phyloP scores from a whole-genome alignment of 2,797 vertebrate species.

The Myotis vivesi region DNA sequence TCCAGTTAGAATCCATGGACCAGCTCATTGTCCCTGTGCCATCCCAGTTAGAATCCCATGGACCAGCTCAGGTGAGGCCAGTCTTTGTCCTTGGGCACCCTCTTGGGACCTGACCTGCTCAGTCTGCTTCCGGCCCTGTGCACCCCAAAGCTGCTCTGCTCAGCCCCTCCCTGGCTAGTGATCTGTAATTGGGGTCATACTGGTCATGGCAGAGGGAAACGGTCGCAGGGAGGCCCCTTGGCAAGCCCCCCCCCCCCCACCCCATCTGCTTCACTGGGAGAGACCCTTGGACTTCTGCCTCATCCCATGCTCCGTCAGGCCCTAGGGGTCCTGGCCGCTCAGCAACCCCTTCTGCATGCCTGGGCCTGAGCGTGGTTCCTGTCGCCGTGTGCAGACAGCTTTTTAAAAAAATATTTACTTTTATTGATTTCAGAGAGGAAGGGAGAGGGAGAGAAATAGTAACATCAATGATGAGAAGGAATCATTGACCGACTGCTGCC shows the following conservation, averaged over 20 bases:
- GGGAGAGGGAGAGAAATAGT: too few species aligned
- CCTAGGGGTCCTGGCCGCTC: background rate
- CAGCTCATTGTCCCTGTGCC: too few species aligned
- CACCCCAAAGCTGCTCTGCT: background rate
- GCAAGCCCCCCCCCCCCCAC: too few species aligned
- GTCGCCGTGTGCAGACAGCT: fast-evolving
- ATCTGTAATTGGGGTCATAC: background rate
- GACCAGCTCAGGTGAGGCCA: background rate
- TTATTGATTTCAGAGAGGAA: too few species aligned
- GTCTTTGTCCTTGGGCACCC: too few species aligned
- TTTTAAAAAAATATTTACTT: too few species aligned
- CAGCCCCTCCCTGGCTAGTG: too few species aligned
- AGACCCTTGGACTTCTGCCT: background rate
- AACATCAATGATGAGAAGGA: too few species aligned
- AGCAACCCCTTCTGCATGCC: background rate
- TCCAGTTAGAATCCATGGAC: too few species aligned
- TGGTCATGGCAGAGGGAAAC: fast-evolving
- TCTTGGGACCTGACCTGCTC: background rate
- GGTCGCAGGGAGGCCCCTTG: too few species aligned
- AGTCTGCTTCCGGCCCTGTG: background rate
- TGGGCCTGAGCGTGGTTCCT: fast-evolving
- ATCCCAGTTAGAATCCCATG: too few species aligned
- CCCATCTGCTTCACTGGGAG: background rate
- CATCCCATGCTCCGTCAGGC: fast-evolving
- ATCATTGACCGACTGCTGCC: too few species aligned